A percentile compares a stretch with the other conserved stretches of the same genome.
These are phyloP conservation scores for Sebastes oblongus DNA, from an alignment of 2,797 vertebrate species.

Conservation along the genomic window DNA sequence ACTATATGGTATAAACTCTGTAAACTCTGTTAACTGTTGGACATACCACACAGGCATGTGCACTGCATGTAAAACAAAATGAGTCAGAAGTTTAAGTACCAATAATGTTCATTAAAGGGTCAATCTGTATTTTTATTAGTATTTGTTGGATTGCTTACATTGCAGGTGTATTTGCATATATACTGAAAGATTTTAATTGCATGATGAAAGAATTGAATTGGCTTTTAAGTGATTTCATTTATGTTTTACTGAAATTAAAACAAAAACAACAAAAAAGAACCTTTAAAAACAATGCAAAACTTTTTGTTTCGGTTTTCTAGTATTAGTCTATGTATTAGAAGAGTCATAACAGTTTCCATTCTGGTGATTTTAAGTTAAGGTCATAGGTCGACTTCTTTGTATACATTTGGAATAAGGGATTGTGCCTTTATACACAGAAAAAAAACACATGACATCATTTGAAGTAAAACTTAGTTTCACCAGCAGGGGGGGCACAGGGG, in stretches of 20 bases:
- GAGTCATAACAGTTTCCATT: background rate
- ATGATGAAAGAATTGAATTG: background rate
- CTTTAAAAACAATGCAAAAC: background rate
- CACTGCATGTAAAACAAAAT: background rate
- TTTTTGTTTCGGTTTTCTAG: background rate
- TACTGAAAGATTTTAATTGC: background rate
- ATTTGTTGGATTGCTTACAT: background rate
- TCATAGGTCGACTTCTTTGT: background rate
- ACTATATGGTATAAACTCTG: background rate
- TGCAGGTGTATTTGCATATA: background rate
- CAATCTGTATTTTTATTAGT: background rate
- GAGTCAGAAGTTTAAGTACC: background rate
- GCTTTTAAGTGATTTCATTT: background rate
- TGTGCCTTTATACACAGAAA: background rate
- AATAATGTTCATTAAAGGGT: background rate
- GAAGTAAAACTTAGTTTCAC: background rate
- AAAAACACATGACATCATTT: background rate
- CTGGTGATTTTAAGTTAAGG: background rate
- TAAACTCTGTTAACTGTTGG: background rate
- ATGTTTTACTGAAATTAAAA: background rate
- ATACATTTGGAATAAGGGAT: background rate
- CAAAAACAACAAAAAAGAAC: background rate
- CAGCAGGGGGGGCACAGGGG: conserved; percentile 28
- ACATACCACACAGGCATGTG: background rate
- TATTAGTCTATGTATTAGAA: background rate